Base-by-base conservation (phyloP, 1,140 invertebrate genomes). In the Mya arenaria region DNA sequence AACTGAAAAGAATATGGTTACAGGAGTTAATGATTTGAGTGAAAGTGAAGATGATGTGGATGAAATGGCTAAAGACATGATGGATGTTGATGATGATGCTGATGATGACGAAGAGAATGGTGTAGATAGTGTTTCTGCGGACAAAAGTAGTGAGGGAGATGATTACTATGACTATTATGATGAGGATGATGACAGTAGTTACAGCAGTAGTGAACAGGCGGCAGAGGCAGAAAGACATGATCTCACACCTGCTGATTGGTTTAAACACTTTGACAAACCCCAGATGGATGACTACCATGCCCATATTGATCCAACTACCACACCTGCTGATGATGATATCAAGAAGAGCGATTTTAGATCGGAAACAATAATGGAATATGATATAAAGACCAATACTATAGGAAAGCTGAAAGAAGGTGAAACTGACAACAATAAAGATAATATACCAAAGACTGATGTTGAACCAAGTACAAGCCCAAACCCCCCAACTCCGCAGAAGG, bases 401-500 rank as follows among this genome's bases (percentile, higher is more conserved):
- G 41, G 52, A 63, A 71, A 41, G 15, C 37, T 63, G 23, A 44
- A 44, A 52, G 28, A 60, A 36, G 44, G 41, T 39, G 55, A 37
- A 63, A 48, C 66, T n/a, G 41, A 66, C 60, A 17, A 30, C 48
- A 17, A 30, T 8, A 6, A 30, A 25, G 30, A 41, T 39, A 44
- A 52, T 25, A 73, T 84, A 39, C 74, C 82, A 48, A 88, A 87
- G 60, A 88, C 86, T 32, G 80, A 86, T 52, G 73, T 86, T 13
- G 82, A 82, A 55, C 77, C 75, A 1, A 84, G 85, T 39, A 90
- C 89, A 30, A 87, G 87, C 55, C 89, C 89, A 4, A 90, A 90
- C 66, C 88, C 88, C 17, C 85, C 87, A 17, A 89, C 87, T 4
- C 87, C 87, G 15, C 69, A 80, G 52, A 82, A 73, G 44, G 60